A percentile compares a stretch with the other conserved stretches of the same genome.
Evolutionary conservation across 2,113 vertebrate species (phyloP).

Genomic region (Petrocephalus microphthalmus): DNA sequence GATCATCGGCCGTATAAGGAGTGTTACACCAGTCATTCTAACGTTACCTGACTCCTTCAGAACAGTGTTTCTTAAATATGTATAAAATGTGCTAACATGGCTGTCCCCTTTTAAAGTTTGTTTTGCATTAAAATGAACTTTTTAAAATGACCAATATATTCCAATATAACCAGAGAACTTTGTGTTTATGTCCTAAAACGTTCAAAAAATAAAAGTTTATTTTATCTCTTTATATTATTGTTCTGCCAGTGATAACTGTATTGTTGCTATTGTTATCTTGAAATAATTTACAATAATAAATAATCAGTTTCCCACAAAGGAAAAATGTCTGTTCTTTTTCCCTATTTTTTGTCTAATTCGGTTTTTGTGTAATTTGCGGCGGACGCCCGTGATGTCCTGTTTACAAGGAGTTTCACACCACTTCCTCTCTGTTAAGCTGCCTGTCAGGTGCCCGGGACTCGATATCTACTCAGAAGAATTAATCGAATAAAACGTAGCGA

Average conservation of each 20-base stretch:
- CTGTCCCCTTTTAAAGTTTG: slow-evolving; percentile 25
- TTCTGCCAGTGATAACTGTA: slow-evolving; percentile 40
- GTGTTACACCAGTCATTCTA: not conserved
- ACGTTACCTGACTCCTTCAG: not conserved
- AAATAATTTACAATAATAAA: slow-evolving; percentile 37
- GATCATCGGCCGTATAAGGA: not conserved
- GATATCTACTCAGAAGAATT: no score
- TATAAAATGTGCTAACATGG: slow-evolving; percentile 15
- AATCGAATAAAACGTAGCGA: no score
- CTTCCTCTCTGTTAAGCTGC: no score
- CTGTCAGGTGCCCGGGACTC: no score
- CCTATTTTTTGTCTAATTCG: not conserved
- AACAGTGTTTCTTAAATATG: slow-evolving; percentile 22
- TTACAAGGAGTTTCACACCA: no score
- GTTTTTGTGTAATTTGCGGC: not conserved
- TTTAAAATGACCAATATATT: slow-evolving; percentile 32
- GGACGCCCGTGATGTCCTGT: not conserved
- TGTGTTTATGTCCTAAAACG: slow-evolving; percentile 26
- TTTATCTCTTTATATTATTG: slow-evolving; percentile 32
- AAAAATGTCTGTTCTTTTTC: not conserved
- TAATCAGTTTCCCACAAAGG: slow-evolving; percentile 31
- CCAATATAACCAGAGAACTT: slow-evolving; percentile 22
- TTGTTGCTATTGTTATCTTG: slow-evolving; percentile 41
- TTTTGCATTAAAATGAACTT: slow-evolving; percentile 32
- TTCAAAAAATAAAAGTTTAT: slow-evolving; percentile 22